Evolutionary conservation across 2,113 vertebrate species (phyloP).

Genomic region (Paramormyrops kingsleyae): DNA sequence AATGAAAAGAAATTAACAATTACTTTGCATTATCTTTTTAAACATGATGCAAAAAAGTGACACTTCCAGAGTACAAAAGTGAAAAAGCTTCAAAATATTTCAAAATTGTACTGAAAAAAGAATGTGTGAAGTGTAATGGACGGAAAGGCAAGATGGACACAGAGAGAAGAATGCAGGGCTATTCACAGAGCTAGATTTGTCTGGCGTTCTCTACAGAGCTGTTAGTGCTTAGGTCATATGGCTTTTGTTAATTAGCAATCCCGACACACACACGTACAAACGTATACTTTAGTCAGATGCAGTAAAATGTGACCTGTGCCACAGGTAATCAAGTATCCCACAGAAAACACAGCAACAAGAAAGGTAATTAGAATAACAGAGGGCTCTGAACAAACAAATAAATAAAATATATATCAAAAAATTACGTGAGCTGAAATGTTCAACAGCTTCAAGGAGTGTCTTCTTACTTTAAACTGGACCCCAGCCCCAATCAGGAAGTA

Average conservation of each 20-base stretch:
- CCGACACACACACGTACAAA: slow-evolving; percentile 30
- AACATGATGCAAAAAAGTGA: slow-evolving; percentile 18
- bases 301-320: slow-evolving; percentile 26
- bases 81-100: neutral
- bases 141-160: slow-evolving; percentile 35
- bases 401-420: neutral
- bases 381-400: slow-evolving; percentile 33
- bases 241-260: slow-evolving; percentile 65
- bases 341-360: slow-evolving; percentile 41
- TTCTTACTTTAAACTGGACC: slow-evolving; percentile 28
- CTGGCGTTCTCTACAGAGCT: slow-evolving; percentile 57
- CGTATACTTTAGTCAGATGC: slow-evolving; percentile 31
- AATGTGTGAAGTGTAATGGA: neutral
- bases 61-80: slow-evolving; percentile 17
- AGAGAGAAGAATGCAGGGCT: neutral
- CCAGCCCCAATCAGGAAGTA: slow-evolving; percentile 1
- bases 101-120: neutral
- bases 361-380: slow-evolving; percentile 21
- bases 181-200: slow-evolving; percentile 26
- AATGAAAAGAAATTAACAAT: neutral
- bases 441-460: neutral
- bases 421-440: neutral
- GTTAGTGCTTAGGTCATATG: slow-evolving; percentile 71
- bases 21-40: neutral
- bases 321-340: slow-evolving; percentile 35